Evolutionary conservation across 2,113 vertebrate species (phyloP).

Genomic region (Cisticola juncidis): DNA sequence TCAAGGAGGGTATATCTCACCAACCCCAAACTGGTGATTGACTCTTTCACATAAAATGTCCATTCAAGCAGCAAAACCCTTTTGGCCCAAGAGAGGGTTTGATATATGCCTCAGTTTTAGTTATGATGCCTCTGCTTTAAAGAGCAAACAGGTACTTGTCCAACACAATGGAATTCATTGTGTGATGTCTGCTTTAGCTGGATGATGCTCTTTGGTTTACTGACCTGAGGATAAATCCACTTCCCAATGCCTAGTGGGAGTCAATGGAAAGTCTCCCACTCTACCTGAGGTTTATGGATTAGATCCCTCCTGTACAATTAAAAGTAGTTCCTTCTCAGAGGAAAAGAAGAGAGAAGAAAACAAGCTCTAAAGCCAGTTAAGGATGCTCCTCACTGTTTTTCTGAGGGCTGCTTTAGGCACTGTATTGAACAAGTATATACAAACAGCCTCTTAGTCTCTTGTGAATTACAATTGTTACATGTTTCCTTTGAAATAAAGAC

Average conservation of each 20-base stretch:
- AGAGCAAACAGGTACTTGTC: neutral
- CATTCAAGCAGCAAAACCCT: neutral
- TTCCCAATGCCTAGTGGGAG: neutral
- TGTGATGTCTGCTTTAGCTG: neutral
- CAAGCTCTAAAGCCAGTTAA: neutral
- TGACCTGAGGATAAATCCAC: neutral
- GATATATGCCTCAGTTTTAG: neutral
- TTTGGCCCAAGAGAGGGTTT: neutral
- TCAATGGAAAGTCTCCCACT: neutral
- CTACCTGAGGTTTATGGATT: neutral
- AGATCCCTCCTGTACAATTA: neutral
- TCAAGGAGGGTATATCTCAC: rapidly evolving
- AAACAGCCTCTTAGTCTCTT: neutral
- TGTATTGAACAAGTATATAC: slow-evolving; percentile 17
- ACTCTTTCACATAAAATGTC: neutral
- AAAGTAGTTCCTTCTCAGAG: neutral
- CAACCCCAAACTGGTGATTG: neutral
- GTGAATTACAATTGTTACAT: slow-evolving; percentile 19
- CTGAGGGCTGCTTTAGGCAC: neutral
- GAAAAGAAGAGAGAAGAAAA: neutral
- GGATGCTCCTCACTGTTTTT: neutral
- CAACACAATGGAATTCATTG: neutral
- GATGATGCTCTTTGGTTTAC: neutral
- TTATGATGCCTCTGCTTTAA: neutral
- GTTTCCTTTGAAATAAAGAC: slow-evolving; percentile 53